Base-by-base conservation (phyloP, 2,113 vertebrate species). In the Uropsilus gracilis region DNA sequence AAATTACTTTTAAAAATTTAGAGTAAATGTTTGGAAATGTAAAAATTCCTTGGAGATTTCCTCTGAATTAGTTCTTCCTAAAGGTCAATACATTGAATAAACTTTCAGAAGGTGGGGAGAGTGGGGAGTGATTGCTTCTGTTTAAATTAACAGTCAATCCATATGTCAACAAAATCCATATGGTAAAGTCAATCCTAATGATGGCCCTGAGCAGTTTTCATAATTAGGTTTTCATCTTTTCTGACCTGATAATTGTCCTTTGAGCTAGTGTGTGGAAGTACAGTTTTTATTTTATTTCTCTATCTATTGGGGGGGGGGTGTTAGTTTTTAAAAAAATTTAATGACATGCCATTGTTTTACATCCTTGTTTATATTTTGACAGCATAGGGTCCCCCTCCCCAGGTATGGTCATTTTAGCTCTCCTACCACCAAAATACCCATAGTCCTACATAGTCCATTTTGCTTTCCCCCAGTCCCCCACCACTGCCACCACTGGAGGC, bases 141-240 rank as follows among this genome's bases (percentile, higher is more conserved):
- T 88, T 94, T 91, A 91, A 96, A 66, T 96, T 94, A 94, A 85
- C 28, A 46, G 50, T 96, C 75, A 95, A 84, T 96, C 91, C 37
- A 37, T 78, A 81, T 78, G 55, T 96, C 94, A 97, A 96, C 95
- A 87, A 81, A 93, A 89, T 39, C 72, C 84, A 89, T 61, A 90
- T 86, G 94, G 77, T 97, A 94, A 95, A 8, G 6, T 84, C 89
- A 96, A 39, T 92, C 44, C 87, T 39, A 94, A 78, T 80, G n/a
- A 93, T 92, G 69, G 59, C 87, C 84, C 50, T 75, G 42, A 91
- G 89, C 94, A 96, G 37, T 39, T 34, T 90, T 97, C 88, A 77
- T 96, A 96, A 97, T 92, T 95, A 86, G 90, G 6, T 42, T 87
- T 96, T 96, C 78, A 84, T 96, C 89, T 89, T 91, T 53, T 91